Base-by-base conservation (phyloP, 2,113 vertebrate genomes). In the Lophochroa leadbeateri region DNA sequence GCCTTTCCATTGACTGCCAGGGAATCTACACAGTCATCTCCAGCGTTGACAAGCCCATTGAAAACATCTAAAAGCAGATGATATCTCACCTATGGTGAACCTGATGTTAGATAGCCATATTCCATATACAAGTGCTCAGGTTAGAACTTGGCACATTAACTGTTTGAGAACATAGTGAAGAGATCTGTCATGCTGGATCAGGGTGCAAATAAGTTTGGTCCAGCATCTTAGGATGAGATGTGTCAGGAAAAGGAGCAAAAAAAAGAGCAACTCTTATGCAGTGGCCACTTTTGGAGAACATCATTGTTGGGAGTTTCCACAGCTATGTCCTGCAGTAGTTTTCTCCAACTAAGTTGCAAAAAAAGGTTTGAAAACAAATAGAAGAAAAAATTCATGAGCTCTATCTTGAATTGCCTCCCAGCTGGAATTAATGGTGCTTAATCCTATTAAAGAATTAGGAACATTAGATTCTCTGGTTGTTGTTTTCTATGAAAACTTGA, bases 401-500 rank as follows among this genome's bases (percentile, higher is more conserved):
- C 43, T 47, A 39, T 65, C 82, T 65, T 77, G 75, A 94, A 60
- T 76, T 90, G 37, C 86, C 92, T 92, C 92, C 86, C 80, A 86
- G 76, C 76, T 95, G 82, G 82, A 95, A 80, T 94, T 61, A 86
- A 83, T 67, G 71, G 58, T 64, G 55, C 80, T 94, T 81, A 94
- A 92, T 68, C 83, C 60, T 82, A 43, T 68, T 82, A 79, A 87
- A 78, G 74, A 97, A 82, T 79, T 89, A 90, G 55, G 72, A 87
- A 84, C 85, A 91, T 47, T 33, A 75, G 52, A 35, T 79, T 89
- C 43, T 64, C 68, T 55, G 43, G n/a, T 5, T 10, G 84, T 86
- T 81, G 74, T 90, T 94, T 74, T 67, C 83, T 83, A 0, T 86
- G 76, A 95, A 91, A 88, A 88, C 63, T 60, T 82, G 37, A 33